These are phyloP conservation scores for Holacanthella duospinosa DNA, from an alignment of 2,888 invertebrate species.

Conservation along the genomic window DNA sequence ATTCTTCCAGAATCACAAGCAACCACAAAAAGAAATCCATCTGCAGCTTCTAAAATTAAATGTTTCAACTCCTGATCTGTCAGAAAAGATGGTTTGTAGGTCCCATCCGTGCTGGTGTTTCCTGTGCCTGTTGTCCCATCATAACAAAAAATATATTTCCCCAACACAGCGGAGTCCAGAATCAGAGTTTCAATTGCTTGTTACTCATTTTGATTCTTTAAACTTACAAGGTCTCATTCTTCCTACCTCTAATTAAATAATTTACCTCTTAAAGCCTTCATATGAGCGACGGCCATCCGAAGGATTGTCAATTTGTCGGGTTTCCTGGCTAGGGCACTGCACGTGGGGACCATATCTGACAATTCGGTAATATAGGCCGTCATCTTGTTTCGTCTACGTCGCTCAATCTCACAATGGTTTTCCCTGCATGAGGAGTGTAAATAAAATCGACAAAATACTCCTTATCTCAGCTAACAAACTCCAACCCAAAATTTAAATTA, in stretches of 20 bases:
- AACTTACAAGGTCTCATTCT: not conserved
- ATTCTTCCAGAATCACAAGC: constrained; percentile 95
- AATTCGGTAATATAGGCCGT: constrained; percentile 98
- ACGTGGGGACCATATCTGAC: constrained; percentile 99
- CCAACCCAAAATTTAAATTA: not conserved
- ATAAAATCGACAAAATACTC: constrained; percentile 37
- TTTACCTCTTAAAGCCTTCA: constrained; percentile 91
- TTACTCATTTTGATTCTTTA: not conserved
- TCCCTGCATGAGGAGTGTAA: constrained; percentile 59
- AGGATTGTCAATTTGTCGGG: constrained; percentile 98
- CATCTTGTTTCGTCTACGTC: constrained; percentile 98
- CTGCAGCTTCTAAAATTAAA: constrained; percentile 95
- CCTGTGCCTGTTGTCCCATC: constrained; percentile 61
- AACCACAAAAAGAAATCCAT: constrained; percentile 93
- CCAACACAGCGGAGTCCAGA: constrained; percentile 1
- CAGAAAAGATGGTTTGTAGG: constrained; percentile 96
- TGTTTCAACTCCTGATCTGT: constrained; percentile 99
- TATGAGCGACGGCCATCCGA: constrained; percentile 98
- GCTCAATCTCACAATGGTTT: constrained; percentile 98
- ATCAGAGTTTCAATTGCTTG: too few species aligned
- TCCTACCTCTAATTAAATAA: too few species aligned
- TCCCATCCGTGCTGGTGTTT: constrained; percentile 90
- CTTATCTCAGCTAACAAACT: too few species aligned
- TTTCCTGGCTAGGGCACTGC: constrained; percentile 92
- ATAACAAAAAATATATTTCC: constrained; percentile 3